Percentiles rank a stretch among this genome's conserved stretches.
These are phyloP conservation scores for Cebus imitator DNA, from an alignment of 2,113 vertebrate genomes.

Conservation along the genomic window DNA sequence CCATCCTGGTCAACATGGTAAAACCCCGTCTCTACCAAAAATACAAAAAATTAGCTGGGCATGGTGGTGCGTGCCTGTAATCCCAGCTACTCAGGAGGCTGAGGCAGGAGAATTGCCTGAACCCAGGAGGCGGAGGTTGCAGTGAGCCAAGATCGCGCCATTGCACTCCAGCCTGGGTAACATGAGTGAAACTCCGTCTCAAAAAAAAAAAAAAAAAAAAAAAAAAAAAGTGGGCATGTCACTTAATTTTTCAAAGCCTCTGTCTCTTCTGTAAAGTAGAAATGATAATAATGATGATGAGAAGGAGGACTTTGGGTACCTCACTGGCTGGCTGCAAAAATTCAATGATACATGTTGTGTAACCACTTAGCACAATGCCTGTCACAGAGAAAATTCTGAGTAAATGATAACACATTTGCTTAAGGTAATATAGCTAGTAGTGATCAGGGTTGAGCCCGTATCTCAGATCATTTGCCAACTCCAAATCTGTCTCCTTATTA, in stretches of 20 bases:
- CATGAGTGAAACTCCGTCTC: too few relatives aligned
- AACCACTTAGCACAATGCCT: not conserved
- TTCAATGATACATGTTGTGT: not conserved
- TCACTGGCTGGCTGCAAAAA: not conserved
- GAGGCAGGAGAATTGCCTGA: too few relatives aligned
- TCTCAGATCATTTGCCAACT: not conserved
- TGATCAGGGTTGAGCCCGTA: not conserved
- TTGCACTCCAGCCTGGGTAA: too few relatives aligned
- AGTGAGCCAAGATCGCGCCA: too few relatives aligned
- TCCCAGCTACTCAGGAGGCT: too few relatives aligned
- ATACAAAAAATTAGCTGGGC: too few relatives aligned
- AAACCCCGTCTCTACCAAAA: too few relatives aligned
- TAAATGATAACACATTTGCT: not conserved
- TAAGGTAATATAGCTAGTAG: not conserved
- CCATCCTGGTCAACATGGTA: too few relatives aligned
- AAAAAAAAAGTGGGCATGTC: not conserved
- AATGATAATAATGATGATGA: not conserved
- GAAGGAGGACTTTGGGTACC: not conserved
- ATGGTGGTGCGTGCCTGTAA: too few relatives aligned
- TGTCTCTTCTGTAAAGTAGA: not conserved
- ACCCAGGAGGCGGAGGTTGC: too few relatives aligned
- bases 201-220: too few relatives aligned
- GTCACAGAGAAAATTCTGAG: not conserved
- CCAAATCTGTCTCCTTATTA: not conserved
- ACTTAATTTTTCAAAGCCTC: not conserved